Percentiles rank a stretch among this genome's conserved stretches.
Conservation (phyloP, 2,797 vertebrate species). For the Hylomyscus alleni region DNA sequence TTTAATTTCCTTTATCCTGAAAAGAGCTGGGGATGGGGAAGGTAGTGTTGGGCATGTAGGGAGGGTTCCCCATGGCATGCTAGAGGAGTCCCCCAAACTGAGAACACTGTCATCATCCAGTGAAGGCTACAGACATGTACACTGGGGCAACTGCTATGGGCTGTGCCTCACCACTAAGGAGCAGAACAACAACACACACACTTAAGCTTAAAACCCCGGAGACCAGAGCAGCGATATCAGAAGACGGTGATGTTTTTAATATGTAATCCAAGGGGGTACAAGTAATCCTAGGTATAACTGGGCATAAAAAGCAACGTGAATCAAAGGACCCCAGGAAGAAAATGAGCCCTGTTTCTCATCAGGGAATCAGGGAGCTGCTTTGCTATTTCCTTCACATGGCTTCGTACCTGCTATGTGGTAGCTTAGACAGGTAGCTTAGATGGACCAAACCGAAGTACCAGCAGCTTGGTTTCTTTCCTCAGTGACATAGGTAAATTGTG, state of each 20-base stretch:
- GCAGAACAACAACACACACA: background rate
- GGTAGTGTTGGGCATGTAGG: background rate
- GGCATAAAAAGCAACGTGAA: conserved; percentile 68
- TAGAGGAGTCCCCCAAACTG: background rate
- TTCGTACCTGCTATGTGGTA: conserved; percentile 24
- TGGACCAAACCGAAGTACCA: conserved; percentile 70
- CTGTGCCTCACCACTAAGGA: background rate
- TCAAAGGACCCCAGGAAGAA: conserved; percentile 66
- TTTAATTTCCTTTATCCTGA: conserved; percentile 32
- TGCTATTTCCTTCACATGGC: conserved; percentile 65
- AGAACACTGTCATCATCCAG: background rate
- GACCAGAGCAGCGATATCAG: background rate
- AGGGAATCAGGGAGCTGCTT: conserved; percentile 61
- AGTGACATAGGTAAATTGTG: conserved; percentile 25
- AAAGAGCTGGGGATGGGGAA: background rate
- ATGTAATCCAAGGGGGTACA: conserved; percentile 14
- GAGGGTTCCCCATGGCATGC: background rate
- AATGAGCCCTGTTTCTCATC: conserved; percentile 21
- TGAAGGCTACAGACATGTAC: background rate
- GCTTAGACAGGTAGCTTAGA: conserved; percentile 65
- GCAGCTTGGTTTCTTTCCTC: conserved; percentile 67
- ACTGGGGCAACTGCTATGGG: background rate
- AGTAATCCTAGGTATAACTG: conserved; percentile 68
- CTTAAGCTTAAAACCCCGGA: background rate
- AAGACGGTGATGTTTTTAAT: conserved; percentile 28